These are phyloP conservation scores for Saimiri boliviensis DNA, from an alignment of 2,113 vertebrate species.

Conservation along the genomic window DNA sequence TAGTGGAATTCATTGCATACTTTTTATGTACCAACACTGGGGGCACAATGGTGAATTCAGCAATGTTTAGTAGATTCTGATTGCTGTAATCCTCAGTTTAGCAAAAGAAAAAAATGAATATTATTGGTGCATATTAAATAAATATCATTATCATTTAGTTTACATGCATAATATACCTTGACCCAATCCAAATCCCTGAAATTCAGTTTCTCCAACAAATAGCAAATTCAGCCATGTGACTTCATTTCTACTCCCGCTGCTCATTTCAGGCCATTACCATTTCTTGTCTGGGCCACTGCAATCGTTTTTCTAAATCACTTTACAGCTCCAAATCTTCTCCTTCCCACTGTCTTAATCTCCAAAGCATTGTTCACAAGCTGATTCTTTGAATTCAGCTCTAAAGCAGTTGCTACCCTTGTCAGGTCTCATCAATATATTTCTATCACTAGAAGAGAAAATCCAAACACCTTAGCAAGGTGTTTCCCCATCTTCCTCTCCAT, in stretches of 20 bases:
- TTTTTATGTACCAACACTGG: background rate
- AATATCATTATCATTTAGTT: slow-evolving; percentile 20
- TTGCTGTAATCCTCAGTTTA: slow-evolving; percentile 33
- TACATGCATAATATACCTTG: background rate
- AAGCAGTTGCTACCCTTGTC: background rate
- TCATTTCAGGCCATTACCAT: background rate
- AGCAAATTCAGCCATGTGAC: background rate
- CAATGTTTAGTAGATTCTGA: background rate
- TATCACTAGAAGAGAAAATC: background rate
- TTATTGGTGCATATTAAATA: background rate
- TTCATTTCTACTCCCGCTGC: background rate
- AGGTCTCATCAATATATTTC: background rate
- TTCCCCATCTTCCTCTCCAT: background rate
- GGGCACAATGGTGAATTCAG: background rate
- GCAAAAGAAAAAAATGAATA: background rate
- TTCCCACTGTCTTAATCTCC: background rate
- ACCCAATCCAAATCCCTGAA: slow-evolving; percentile 3
- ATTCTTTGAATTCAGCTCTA: background rate
- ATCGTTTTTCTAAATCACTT: slow-evolving; percentile 1
- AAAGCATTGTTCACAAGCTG: background rate
- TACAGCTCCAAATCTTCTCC: background rate
- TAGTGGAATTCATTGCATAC: background rate
- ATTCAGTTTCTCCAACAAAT: slow-evolving; percentile 1
- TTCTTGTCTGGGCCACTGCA: background rate
- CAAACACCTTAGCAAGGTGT: background rate